Conservation (phyloP, 1,140 invertebrate species). For the Bombus haemorrhoidalis region DNA sequence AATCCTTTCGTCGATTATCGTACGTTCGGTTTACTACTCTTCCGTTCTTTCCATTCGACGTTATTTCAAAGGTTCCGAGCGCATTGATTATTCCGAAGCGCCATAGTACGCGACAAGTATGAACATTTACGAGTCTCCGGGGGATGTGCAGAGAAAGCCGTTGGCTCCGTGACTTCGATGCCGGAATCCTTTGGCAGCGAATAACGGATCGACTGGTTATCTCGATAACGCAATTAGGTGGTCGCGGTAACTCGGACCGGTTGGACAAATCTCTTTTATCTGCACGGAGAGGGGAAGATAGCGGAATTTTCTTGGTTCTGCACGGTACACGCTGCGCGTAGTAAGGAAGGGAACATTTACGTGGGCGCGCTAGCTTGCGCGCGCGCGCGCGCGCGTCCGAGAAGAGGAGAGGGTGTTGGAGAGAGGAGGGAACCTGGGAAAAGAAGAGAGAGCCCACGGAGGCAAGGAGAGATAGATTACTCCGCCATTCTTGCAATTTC, state of each 20-base stretch:
- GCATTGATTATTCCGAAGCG: slow-evolving; percentile 32
- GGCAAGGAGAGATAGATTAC: slow-evolving; percentile 87
- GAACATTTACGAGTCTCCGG: slow-evolving; percentile 23
- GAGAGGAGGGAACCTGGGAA: slow-evolving; percentile 78
- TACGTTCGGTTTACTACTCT: background rate
- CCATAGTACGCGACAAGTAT: slow-evolving; percentile 1
- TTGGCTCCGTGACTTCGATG: slow-evolving; percentile 2
- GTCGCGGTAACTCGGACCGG: slow-evolving; percentile 49
- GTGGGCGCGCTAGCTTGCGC: slow-evolving; percentile 9
- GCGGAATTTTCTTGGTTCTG: slow-evolving; percentile 74
- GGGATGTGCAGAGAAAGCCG: background rate
- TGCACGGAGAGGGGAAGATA: slow-evolving; percentile 59
- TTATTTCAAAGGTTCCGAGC: background rate
- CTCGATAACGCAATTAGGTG: slow-evolving; percentile 77
- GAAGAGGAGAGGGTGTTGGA: slow-evolving; percentile 75
- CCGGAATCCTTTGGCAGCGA: slow-evolving; percentile 20
- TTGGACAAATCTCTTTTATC: slow-evolving; percentile 79
- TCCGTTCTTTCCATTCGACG: background rate
- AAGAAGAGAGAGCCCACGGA: slow-evolving; percentile 81
- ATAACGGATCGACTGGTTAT: slow-evolving; percentile 73
- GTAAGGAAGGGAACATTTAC: slow-evolving; percentile 3
- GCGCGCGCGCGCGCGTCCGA: slow-evolving; percentile 44
- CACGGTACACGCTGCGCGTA: background rate
- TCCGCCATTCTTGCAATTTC: slow-evolving; percentile 91
- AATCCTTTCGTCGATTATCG: background rate